Conservation (phyloP, 2,113 vertebrate genomes). For the Dasyprocta punctata region DNA sequence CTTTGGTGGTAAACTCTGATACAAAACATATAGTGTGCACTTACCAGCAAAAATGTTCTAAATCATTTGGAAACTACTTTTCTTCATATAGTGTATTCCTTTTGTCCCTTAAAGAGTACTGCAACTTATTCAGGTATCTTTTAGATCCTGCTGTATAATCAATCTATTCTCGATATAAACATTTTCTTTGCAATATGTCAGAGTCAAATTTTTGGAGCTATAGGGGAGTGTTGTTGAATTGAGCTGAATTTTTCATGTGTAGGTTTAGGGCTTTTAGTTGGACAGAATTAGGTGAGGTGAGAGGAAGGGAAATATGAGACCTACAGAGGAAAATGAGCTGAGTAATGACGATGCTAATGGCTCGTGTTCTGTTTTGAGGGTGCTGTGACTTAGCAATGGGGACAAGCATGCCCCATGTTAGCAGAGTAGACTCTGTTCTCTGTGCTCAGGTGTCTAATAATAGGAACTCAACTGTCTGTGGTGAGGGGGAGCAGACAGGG, state of each 20-base stretch:
- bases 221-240: background rate
- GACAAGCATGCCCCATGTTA: background rate
- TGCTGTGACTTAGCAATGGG: background rate
- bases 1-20: background rate
- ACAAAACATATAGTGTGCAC: background rate
- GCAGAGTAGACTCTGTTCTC: background rate
- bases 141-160: slow-evolving; percentile 64
- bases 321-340: background rate
- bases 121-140: slow-evolving; percentile 58
- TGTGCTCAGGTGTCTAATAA: background rate
- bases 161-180: slow-evolving; percentile 61
- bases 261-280: background rate
- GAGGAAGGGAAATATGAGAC: background rate
- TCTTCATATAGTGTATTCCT: background rate
- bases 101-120: slow-evolving; percentile 72
- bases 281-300: background rate
- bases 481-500: background rate
- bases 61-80: slow-evolving; percentile 55
- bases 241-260: background rate
- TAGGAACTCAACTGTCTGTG: accelerated
- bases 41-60: background rate
- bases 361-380: background rate
- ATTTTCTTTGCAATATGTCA: slow-evolving; percentile 48
- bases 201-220: background rate
- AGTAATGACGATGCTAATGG: background rate